Evolutionary conservation across 2,113 vertebrate genomes (phyloP).

Genomic region (Maccullochella peelii): DNA sequence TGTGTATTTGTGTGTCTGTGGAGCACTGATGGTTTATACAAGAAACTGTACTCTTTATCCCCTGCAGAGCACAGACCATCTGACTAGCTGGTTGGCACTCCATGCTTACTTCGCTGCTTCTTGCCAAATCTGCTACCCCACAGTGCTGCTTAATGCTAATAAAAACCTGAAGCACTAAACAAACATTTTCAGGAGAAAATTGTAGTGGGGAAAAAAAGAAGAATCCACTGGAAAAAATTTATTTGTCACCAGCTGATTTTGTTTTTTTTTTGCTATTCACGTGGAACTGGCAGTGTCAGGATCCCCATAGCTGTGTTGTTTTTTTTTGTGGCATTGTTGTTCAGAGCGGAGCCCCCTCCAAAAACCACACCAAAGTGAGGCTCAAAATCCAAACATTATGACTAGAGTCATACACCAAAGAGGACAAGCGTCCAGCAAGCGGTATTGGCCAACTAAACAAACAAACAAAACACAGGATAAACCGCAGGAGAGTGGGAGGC

Average conservation of each 20-base stretch:
- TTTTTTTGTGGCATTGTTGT: constrained; percentile 46
- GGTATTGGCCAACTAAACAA: constrained; percentile 49
- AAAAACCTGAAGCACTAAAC: constrained; percentile 52
- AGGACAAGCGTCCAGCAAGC: constrained; percentile 53
- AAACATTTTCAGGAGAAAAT: constrained; percentile 51
- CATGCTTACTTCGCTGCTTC: background rate
- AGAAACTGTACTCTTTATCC: constrained; percentile 44
- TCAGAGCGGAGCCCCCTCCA: constrained; percentile 22
- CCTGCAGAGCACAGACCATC: constrained; percentile 40
- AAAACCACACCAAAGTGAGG: constrained; percentile 59
- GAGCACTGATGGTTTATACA: constrained; percentile 35
- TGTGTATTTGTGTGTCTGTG: constrained; percentile 57
- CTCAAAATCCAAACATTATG: constrained; percentile 71
- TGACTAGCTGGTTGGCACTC: constrained; percentile 42
- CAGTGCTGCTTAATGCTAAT: constrained; percentile 46
- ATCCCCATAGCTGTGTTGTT: constrained; percentile 26
- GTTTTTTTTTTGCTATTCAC: background rate
- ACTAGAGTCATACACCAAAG: constrained; percentile 58
- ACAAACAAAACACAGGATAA: constrained; percentile 49
- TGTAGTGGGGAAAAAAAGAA: background rate
- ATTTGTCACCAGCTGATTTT: constrained; percentile 13
- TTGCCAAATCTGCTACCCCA: constrained; percentile 44
- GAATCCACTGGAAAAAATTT: constrained; percentile 22
- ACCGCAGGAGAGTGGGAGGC: constrained; percentile 50
- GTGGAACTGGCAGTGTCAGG: constrained; percentile 13